phyloP scores from a whole-genome alignment of 2,797 vertebrate species.

The Enteromius afrohamiltoni region DNA sequence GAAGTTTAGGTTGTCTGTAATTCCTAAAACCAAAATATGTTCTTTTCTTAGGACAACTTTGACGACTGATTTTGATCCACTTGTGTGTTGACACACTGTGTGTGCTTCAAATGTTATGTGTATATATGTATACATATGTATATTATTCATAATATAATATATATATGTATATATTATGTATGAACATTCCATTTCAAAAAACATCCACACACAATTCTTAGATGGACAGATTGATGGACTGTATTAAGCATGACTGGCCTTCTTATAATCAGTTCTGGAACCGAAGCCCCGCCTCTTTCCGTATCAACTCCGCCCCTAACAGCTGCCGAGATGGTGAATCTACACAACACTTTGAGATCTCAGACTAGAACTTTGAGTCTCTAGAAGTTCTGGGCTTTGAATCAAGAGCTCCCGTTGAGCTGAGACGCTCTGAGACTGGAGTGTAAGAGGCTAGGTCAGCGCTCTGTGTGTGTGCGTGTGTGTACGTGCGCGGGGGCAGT shows the following conservation, averaged over 20 bases:
- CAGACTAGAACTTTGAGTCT: slow-evolving; percentile 27
- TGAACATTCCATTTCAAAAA: neutral
- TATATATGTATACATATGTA: too few species aligned
- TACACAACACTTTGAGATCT: neutral
- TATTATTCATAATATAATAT: too few species aligned
- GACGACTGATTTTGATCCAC: too few species aligned
- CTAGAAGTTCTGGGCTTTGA: slow-evolving; percentile 34
- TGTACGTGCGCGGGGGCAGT: slow-evolving; percentile 38
- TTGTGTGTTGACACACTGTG: too few species aligned
- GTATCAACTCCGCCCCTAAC: slow-evolving; percentile 19
- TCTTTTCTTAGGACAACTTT: too few species aligned
- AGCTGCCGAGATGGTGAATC: slow-evolving; percentile 17
- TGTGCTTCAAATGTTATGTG: too few species aligned
- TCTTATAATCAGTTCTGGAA: neutral
- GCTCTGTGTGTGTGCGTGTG: slow-evolving; percentile 27
- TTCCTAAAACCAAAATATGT: too few species aligned
- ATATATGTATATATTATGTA: too few species aligned
- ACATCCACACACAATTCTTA: neutral
- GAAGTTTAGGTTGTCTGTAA: too few species aligned
- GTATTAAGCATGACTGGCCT: neutral
- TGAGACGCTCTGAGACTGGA: slow-evolving; percentile 41
- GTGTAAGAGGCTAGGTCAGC: slow-evolving; percentile 40
- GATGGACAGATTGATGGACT: neutral
- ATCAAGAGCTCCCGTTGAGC: slow-evolving; percentile 47
- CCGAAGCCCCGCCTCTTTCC: neutral